Conservation (phyloP, 2,113 vertebrate species). For the Microcebus tavaratra region DNA sequence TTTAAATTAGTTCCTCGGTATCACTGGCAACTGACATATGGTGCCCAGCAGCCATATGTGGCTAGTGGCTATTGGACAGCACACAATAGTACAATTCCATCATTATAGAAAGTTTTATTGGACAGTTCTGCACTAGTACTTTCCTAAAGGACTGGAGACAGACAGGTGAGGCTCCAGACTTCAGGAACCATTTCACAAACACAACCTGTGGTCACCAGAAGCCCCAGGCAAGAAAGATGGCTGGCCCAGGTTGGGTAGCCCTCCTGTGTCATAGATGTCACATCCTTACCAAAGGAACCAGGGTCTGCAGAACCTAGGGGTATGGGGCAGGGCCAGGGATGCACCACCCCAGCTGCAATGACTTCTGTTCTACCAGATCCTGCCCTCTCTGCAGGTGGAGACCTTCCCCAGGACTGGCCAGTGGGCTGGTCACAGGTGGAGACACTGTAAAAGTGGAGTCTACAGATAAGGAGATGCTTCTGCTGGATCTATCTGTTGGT, state of each 20-base stretch:
- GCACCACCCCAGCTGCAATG: not conserved
- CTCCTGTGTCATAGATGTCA: not conserved
- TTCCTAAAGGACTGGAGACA: not conserved
- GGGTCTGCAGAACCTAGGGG: not conserved
- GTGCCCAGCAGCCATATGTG: not conserved
- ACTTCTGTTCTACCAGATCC: not conserved
- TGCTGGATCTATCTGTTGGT: not conserved
- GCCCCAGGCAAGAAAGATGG: not conserved
- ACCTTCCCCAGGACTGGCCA: not conserved
- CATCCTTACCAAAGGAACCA: not conserved
- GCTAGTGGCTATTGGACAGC: not conserved
- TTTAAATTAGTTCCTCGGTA: not conserved
- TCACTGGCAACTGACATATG: not conserved
- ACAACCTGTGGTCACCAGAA: not conserved
- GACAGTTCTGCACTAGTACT: not conserved
- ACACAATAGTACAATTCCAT: not conserved
- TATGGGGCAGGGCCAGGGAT: not conserved
- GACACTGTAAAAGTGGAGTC: not conserved
- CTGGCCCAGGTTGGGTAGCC: not conserved
- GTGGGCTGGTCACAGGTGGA: not conserved
- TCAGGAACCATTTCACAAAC: constrained; percentile 30
- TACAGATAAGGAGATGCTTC: not conserved
- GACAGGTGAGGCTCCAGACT: not conserved
- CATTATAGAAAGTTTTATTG: not conserved
- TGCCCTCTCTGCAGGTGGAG: not conserved